phyloP scores from a whole-genome alignment of 2,888 invertebrate species.

The Poecilobothrus nobilitatus region DNA sequence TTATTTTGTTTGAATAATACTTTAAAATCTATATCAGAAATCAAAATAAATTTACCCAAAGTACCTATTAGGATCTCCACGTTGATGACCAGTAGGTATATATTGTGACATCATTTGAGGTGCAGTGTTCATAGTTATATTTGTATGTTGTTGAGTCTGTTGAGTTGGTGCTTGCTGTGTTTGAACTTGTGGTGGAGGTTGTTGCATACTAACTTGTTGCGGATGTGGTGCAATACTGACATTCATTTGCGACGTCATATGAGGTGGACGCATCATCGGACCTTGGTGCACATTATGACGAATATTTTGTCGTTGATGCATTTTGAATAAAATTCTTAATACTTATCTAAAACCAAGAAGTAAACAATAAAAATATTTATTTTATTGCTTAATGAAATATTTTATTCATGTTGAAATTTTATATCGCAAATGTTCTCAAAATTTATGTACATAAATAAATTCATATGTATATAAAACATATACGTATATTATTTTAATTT shows the following conservation, averaged over 20 bases:
- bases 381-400: too few species aligned
- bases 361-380: too few species aligned
- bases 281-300: not conserved
- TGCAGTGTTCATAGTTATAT: not conserved
- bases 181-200: not conserved
- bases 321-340: not conserved
- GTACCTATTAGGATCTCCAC: not conserved
- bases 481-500: too few species aligned
- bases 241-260: not conserved
- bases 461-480: too few species aligned
- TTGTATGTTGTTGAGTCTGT: not conserved
- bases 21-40: not conserved
- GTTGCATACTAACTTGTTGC: not conserved
- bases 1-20: not conserved
- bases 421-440: too few species aligned
- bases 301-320: not conserved
- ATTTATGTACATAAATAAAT: too few species aligned
- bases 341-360: too few species aligned
- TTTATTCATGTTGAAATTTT: too few species aligned
- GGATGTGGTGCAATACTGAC: not conserved
- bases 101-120: not conserved
- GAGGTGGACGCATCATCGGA: not conserved
- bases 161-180: not conserved
- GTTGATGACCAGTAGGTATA: not conserved
- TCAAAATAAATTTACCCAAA: not conserved